Percentiles rank a stretch among this genome's conserved stretches.
phyloP scores from a whole-genome alignment of 2,797 vertebrate genomes.

The Falco concolor region DNA sequence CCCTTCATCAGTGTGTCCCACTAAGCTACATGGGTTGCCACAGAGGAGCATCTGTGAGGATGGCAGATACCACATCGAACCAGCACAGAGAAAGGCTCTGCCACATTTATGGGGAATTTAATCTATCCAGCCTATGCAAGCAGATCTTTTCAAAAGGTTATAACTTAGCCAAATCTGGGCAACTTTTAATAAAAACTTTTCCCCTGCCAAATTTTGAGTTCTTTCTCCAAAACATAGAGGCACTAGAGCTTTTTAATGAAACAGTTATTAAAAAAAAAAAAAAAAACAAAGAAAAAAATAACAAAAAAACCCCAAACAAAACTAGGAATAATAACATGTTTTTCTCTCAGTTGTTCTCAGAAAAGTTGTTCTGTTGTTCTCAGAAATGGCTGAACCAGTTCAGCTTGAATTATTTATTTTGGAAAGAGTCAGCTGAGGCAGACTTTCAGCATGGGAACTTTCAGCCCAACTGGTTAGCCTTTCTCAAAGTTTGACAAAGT shows the following conservation, averaged over 20 bases:
- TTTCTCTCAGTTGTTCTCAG: constrained; percentile 54
- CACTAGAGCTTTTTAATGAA: constrained; percentile 34
- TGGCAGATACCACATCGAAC: not conserved
- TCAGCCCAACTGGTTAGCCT: not conserved
- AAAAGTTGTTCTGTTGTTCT: constrained; percentile 61
- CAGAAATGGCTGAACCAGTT: constrained; percentile 53
- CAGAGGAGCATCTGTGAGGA: not conserved
- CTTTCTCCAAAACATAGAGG: constrained; percentile 21
- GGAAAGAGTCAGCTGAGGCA: constrained; percentile 14
- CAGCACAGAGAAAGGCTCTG: not conserved
- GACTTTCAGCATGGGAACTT: constrained; percentile 28
- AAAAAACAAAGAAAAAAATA: too few species aligned
- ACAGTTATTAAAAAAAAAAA: constrained; percentile 19
- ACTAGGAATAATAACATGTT: constrained; percentile 27
- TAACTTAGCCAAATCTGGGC: not conserved
- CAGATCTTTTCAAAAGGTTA: not conserved
- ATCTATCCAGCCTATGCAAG: not conserved
- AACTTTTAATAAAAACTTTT: constrained; percentile 18
- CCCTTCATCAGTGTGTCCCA: not conserved
- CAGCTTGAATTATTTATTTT: constrained; percentile 39
- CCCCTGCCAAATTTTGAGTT: constrained; percentile 6
- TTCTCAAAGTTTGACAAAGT: constrained; percentile 22
- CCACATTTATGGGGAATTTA: not conserved
- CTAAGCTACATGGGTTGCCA: not conserved
- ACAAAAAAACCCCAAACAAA: not conserved